Evolutionary conservation across 2,888 invertebrate genomes (phyloP), one percentile per base, ranked within the genome.

Genomic region (Achlya flavicornis): DNA sequence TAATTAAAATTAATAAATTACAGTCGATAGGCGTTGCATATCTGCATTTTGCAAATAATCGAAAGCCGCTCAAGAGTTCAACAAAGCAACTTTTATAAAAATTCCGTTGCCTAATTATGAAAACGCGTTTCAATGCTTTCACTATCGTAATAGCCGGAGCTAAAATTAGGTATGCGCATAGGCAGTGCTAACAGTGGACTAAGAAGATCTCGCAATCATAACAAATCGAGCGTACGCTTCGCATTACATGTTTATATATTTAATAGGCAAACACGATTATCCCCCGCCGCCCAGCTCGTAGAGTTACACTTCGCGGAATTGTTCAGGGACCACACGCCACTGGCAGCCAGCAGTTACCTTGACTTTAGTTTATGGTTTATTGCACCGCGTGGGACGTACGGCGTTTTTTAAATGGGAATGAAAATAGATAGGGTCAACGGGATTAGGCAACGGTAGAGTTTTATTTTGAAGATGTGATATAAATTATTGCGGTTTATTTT

Each of bases 341-440:
- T 59, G 60, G 61, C 63, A 66, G 66, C 38, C 7, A 59, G 35
- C n/a, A 58, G 62, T 72, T 77, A 75, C 84, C 82, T 81, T 80
- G 78, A 80, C 76, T 81, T 79, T 83, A 79, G 81, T 84, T 82
- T 83, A 83, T 82, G 77, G 80, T 78, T 83, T 84, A 82, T 81
- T 80, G 79, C 79, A 78, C 70, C 66, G 84, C 77, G 85, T 85
- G 77, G 82, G 83, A 58, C 61, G 63, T 26, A n/a, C 46, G 66
- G 62, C 58, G 61, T 63, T 61, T 62, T 63, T 79, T 76, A 80
- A 76, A 83, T 58, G 11, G 53, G 38, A 61, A 61, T 61, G 77
- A 81, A 82, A 85, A 80, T 80, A 75, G 80, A 78, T 75, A 77
- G 80, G 82, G 78, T 77, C 76, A 80, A 70, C 72, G 68, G 64